These are phyloP conservation scores for Paramuricea clavata DNA, from an alignment of 92 coral and sea anemone genomes.

Conservation along the genomic window DNA sequence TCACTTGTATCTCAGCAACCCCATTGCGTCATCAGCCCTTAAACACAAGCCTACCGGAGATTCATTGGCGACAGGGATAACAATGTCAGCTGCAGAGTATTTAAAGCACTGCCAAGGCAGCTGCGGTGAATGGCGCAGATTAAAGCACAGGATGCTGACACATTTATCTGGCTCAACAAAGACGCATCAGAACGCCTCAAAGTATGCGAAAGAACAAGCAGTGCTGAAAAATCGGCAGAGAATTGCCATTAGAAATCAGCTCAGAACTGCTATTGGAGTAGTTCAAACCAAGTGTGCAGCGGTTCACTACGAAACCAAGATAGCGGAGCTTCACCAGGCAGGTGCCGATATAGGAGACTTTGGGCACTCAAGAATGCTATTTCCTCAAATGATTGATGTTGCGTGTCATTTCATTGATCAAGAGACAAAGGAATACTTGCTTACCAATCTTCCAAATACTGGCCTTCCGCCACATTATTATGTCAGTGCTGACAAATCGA, in stretches of 20 bases:
- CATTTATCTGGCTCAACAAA: conserved; percentile 18
- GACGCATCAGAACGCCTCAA: conserved; percentile 9
- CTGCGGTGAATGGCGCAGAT: conserved; percentile 27
- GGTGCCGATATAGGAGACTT: conserved; percentile 35
- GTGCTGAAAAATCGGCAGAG: not conserved
- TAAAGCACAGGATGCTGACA: conserved; percentile 19
- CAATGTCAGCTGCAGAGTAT: conserved; percentile 28
- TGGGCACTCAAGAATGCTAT: conserved; percentile 19
- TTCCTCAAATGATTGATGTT: conserved; percentile 27
- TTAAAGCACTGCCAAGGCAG: conserved; percentile 23
- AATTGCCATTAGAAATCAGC: conserved; percentile 24
- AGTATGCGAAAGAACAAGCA: conserved; percentile 11
- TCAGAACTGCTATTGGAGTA: conserved; percentile 8
- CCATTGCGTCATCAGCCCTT: conserved; percentile 31
- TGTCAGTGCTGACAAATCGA: conserved; percentile 20
- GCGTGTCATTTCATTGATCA: conserved; percentile 10
- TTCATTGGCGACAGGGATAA: conserved; percentile 28
- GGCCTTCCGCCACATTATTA: conserved; percentile 22
- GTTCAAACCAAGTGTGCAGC: conserved; percentile 26
- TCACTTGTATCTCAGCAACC: conserved; percentile 31
- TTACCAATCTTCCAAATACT: conserved; percentile 18
- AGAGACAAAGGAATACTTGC: conserved; percentile 20
- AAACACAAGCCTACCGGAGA: conserved; percentile 43
- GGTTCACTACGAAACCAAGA: conserved; percentile 19
- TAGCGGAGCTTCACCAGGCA: conserved; percentile 1